phyloP scores from a whole-genome alignment of 2,797 vertebrate genomes.

The Lacerta agilis region DNA sequence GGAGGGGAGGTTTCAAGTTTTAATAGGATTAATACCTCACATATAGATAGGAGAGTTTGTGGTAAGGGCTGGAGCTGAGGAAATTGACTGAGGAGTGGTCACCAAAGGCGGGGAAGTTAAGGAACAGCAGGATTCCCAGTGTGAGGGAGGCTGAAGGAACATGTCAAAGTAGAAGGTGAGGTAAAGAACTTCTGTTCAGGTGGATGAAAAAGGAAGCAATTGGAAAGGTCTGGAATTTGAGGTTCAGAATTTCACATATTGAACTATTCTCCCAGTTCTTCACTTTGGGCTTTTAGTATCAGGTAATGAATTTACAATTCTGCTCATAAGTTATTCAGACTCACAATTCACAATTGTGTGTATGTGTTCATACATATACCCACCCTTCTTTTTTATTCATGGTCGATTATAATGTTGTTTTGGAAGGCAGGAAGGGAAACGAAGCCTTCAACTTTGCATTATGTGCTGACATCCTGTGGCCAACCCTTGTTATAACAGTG shows the following conservation, averaged over 20 bases:
- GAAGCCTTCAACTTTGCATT: conserved; percentile 3
- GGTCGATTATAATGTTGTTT: neutral
- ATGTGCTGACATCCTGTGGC: conserved; percentile 75
- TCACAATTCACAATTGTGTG: neutral
- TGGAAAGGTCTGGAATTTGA: neutral
- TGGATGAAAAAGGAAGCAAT: neutral
- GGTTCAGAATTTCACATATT: neutral
- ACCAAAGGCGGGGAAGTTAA: neutral
- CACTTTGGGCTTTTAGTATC: no score
- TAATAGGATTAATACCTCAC: neutral
- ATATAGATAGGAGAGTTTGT: neutral
- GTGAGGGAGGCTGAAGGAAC: neutral
- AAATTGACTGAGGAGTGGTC: neutral
- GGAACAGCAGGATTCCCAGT: neutral
- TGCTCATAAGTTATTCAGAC: neutral
- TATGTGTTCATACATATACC: rapidly evolving
- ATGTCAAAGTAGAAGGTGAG: neutral
- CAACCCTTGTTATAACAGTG: conserved; percentile 3
- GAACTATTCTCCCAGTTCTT: neutral
- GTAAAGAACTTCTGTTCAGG: neutral
- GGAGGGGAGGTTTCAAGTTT: neutral
- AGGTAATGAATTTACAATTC: neutral
- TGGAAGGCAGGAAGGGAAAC: neutral
- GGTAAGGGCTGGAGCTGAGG: neutral
- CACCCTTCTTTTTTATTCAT: neutral